Evolutionary conservation across 2,797 vertebrate genomes (phyloP), one percentile per base, ranked within the genome.

Genomic region (Pristis pectinata): DNA sequence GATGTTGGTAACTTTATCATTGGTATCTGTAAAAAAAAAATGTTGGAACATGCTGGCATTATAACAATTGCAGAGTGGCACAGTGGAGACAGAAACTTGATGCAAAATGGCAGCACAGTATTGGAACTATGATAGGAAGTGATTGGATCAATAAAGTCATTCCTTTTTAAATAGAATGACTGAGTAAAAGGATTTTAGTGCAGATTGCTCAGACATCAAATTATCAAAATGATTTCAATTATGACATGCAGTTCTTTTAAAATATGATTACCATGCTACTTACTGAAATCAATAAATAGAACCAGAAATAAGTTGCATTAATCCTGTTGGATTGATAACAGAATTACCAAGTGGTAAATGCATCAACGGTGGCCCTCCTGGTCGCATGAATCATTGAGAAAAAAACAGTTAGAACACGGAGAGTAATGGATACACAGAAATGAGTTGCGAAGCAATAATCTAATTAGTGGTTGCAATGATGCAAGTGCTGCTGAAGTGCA

Each of bases 211-310:
- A 67, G 59, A 91, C 87, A 91, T 91, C 87, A 41, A 41, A 91
- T 91, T 91, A 91, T 67, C 87, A 64, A 91, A 91, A n/a, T 91
- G 13, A 91, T 91, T 91, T 91, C 87, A 37, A 91, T 91, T 91
- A 91, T 67, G 34, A 64, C 49, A 17, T 61, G 34, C 56, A 41
- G 59, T n/a, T 91, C 61, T 87, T 91, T 67, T 67, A 76, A 76
- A 74, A 94, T 94, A 56, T 94, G 41, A 94, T 94, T 94, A n/a
- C 92, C 2, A 13, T 53, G 44, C 24, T 2, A 76, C 67, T 94
- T 49, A 94, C 70, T 72, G 13, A 94, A 72, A 94, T 94, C 41
- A 94, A 94, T 94, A 74, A 94, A n/a, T 74, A 76, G 27, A 74
- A 56, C 70, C 13, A 53, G 92, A 72, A 94, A 53, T 56, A 53